A percentile compares a stretch with the other conserved stretches of the same genome.
Evolutionary conservation across 1,140 invertebrate species (phyloP).

Genomic region (Drosophila nigrodunni): DNA sequence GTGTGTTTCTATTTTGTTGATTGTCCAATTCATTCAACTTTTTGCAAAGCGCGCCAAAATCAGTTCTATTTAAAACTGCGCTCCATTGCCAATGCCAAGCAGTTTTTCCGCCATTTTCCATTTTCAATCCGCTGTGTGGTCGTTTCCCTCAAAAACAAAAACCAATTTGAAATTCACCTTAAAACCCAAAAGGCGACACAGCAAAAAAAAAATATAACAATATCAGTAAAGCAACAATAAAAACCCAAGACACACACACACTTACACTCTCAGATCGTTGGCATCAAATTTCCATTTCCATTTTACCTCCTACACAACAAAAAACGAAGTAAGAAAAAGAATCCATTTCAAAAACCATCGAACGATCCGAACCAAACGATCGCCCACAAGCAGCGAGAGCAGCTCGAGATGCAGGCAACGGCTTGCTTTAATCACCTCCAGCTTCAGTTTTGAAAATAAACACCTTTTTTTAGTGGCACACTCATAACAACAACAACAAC

Average conservation of each 20-base stretch:
- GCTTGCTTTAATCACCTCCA: slow-evolving; percentile 46
- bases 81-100: slow-evolving; percentile 31
- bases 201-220: slow-evolving; percentile 27
- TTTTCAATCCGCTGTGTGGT: slow-evolving; percentile 56
- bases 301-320: slow-evolving; percentile 49
- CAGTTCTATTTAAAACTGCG: slow-evolving; percentile 36
- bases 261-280: background rate
- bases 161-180: slow-evolving; percentile 50
- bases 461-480: slow-evolving; percentile 35
- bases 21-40: slow-evolving; percentile 56
- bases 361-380: slow-evolving; percentile 2
- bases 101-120: slow-evolving; percentile 62
- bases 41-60: slow-evolving; percentile 67
- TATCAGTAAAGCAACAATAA: slow-evolving; percentile 34
- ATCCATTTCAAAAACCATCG: background rate
- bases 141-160: slow-evolving; percentile 29
- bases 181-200: slow-evolving; percentile 39
- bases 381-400: slow-evolving; percentile 23
- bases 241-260: slow-evolving; percentile 10
- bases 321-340: background rate
- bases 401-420: slow-evolving; percentile 19
- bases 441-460: slow-evolving; percentile 55
- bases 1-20: slow-evolving; percentile 12
- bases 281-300: slow-evolving; percentile 43
- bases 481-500: slow-evolving; percentile 26